A percentile compares a stretch with the other conserved stretches of the same genome.
These are phyloP conservation scores for Drosophila sturtevanti DNA, from an alignment of 1,140 invertebrate genomes.

Conservation along the genomic window DNA sequence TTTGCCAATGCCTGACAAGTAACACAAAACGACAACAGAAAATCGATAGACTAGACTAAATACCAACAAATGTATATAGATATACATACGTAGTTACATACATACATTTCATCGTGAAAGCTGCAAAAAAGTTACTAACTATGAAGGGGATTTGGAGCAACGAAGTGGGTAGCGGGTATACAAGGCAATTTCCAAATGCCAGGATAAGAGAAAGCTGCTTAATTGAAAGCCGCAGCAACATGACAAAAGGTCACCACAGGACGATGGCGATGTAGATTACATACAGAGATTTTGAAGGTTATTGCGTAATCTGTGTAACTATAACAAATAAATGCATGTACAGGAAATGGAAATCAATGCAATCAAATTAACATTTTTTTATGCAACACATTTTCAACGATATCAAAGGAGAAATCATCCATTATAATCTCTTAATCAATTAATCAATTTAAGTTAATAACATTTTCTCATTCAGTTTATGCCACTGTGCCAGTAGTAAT, in stretches of 20 bases:
- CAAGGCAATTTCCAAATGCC: conserved; percentile 8
- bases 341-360: not conserved
- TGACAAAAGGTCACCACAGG: conserved; percentile 11
- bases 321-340: not conserved
- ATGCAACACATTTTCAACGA: not conserved
- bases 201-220: conserved; percentile 21
- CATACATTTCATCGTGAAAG: not conserved
- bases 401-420: not conserved
- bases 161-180: not conserved
- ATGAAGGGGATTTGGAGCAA: conserved; percentile 32
- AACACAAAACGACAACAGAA: conserved; percentile 42
- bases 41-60: conserved; percentile 9
- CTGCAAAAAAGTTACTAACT: conserved; percentile 6
- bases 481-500: conserved; percentile 34
- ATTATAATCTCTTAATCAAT: no score
- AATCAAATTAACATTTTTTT: not conserved
- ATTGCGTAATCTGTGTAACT: conserved; percentile 2
- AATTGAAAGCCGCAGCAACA: conserved; percentile 21
- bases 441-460: conserved; percentile 5
- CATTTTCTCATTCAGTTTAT: not conserved
- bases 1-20: conserved; percentile 21
- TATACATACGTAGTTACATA: not conserved
- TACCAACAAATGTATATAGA: not conserved
- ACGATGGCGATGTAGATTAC: conserved; percentile 8
- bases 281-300: conserved; percentile 7